Evolutionary conservation across 2,113 vertebrate genomes (phyloP).

Genomic region (Myiopsitta monachus): DNA sequence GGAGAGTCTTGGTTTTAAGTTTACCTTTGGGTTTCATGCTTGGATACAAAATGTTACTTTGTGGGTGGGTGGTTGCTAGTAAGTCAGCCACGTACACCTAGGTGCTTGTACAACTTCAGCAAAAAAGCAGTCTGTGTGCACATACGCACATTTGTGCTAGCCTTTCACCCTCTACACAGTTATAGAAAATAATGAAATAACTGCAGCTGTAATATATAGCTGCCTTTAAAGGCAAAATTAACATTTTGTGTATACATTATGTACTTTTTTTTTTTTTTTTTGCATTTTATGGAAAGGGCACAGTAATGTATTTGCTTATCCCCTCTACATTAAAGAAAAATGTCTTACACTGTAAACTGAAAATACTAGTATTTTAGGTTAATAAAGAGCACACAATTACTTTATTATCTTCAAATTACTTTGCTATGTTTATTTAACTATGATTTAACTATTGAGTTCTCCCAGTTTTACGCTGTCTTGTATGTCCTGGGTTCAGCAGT

Average conservation of each 20-base stretch:
- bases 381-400: not conserved
- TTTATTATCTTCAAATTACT: not conserved
- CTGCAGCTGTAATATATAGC: not conserved
- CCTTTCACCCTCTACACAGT: not conserved
- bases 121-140: not conserved
- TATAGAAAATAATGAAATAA: not conserved
- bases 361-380: not conserved
- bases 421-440: not conserved
- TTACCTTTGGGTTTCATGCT: not conserved
- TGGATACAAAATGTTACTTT: not conserved
- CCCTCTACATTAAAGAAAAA: not conserved
- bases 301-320: not conserved
- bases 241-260: not conserved
- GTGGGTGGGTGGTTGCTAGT: not conserved
- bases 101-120: not conserved
- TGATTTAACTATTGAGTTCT: not conserved
- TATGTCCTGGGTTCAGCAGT: not conserved
- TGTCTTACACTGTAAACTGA: not conserved
- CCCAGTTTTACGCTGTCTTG: not conserved
- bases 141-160: not conserved
- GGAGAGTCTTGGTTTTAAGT: not conserved
- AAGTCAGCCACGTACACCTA: not conserved
- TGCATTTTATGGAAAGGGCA: not conserved
- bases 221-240: not conserved
- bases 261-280: not conserved